Conservation (phyloP, 2,113 vertebrate genomes). For the Willisornis vidua region DNA sequence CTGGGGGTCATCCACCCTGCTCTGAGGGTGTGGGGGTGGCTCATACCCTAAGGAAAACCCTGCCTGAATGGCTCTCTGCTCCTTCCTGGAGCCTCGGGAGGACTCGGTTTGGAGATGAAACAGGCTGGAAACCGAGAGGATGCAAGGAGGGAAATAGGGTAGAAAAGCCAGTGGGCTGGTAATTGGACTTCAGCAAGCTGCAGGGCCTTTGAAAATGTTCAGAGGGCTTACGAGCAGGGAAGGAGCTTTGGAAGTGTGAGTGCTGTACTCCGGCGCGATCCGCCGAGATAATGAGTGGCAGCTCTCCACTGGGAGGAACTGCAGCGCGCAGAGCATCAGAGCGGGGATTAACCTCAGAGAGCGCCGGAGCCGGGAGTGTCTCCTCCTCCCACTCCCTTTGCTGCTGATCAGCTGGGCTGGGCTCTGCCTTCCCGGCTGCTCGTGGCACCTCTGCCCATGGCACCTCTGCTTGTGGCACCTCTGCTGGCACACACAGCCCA, state of each 20-base stretch:
- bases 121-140: slow-evolving; percentile 41
- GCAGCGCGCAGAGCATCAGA: slow-evolving; percentile 68
- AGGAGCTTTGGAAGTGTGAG: slow-evolving; percentile 75
- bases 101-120: slow-evolving; percentile 65
- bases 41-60: background rate
- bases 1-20: background rate
- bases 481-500: background rate
- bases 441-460: background rate
- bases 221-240: slow-evolving; percentile 75
- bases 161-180: slow-evolving; percentile 77
- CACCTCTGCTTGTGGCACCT: background rate
- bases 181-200: slow-evolving; percentile 80
- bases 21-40: background rate
- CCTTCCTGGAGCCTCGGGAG: background rate
- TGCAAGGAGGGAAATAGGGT: slow-evolving; percentile 69
- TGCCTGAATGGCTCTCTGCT: background rate
- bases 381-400: slow-evolving; percentile 47
- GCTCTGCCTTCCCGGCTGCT: background rate
- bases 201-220: slow-evolving; percentile 80
- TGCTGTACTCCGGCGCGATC: slow-evolving; percentile 62
- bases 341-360: slow-evolving; percentile 75
- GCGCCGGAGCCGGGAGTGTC: background rate
- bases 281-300: slow-evolving; percentile 78
- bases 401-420: background rate
- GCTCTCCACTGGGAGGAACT: slow-evolving; percentile 69